phyloP scores from a whole-genome alignment of 2,888 invertebrate genomes.

The Galerucella pusilla region DNA sequence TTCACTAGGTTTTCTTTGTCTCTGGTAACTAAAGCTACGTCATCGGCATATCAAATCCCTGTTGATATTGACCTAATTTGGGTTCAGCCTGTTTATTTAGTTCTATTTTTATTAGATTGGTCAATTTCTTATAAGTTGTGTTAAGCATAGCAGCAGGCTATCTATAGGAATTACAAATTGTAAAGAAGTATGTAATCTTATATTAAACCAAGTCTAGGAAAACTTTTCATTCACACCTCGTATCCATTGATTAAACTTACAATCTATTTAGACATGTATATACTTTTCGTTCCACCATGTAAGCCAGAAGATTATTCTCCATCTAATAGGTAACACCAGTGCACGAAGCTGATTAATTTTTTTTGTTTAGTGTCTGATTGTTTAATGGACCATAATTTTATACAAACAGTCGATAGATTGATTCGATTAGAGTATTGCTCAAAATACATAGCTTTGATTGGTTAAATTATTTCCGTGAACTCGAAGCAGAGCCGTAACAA shows the following conservation, averaged over 20 bases:
- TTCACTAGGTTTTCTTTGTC: too few species aligned
- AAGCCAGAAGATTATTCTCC: not conserved
- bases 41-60: too few species aligned
- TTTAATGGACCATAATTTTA: slow-evolving; percentile 45
- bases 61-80: too few species aligned
- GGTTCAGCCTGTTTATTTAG: too few species aligned
- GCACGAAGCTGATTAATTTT: slow-evolving; percentile 28
- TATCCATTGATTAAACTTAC: not conserved
- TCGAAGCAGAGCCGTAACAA: not conserved
- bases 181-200: too few species aligned
- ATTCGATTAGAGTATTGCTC: slow-evolving; percentile 31
- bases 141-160: too few species aligned
- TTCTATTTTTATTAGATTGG: too few species aligned
- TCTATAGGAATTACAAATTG: too few species aligned
- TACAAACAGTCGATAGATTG: slow-evolving; percentile 20
- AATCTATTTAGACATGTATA: not conserved
- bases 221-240: not conserved
- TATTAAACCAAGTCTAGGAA: too few species aligned
- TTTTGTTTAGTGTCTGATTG: slow-evolving; percentile 40
- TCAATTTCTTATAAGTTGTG: too few species aligned
- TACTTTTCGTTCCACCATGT: slow-evolving; percentile 4
- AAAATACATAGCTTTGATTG: slow-evolving; percentile 13
- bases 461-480: slow-evolving; percentile 1
- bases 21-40: too few species aligned
- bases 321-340: slow-evolving; percentile 10